Evolutionary conservation across 2,888 invertebrate species (phyloP).

Genomic region (Thymelicus lineola): DNA sequence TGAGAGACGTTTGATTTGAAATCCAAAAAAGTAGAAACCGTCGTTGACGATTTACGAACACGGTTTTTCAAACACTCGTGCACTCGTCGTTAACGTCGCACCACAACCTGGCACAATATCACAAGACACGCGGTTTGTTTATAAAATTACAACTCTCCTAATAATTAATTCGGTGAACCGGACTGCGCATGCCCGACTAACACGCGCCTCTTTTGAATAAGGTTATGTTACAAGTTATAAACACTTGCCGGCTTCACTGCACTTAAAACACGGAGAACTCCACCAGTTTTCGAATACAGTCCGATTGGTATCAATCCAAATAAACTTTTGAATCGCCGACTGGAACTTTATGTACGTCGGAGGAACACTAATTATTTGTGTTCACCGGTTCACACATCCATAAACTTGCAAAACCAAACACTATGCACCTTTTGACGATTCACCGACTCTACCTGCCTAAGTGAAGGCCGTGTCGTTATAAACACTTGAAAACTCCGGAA

Average conservation of each 20-base stretch:
- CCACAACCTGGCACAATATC: conserved; percentile 60
- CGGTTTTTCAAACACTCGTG: conserved; percentile 57
- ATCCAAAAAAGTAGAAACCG: conserved; percentile 56
- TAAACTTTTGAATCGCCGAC: conserved; percentile 53
- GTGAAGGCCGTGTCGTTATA: conserved; percentile 79
- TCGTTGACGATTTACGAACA: conserved; percentile 49
- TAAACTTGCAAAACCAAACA: conserved; percentile 51
- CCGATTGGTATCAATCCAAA: conserved; percentile 64
- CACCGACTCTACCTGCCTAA: conserved; percentile 76
- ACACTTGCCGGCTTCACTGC: conserved; percentile 65
- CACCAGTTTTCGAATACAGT: conserved; percentile 67
- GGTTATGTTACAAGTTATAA: conserved; percentile 78
- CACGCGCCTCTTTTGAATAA: conserved; percentile 79
- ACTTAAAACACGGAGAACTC: conserved; percentile 56
- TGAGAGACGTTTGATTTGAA: conserved; percentile 69
- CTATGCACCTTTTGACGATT: conserved; percentile 60
- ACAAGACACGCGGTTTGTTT: conserved; percentile 76
- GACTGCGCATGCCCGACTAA: conserved; percentile 80
- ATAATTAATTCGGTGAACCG: conserved; percentile 72
- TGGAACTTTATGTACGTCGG: conserved; percentile 49
- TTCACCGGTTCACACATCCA: conserved; percentile 63
- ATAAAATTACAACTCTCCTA: conserved; percentile 77
- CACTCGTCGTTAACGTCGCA: conserved; percentile 64
- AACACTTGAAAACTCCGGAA: conserved; percentile 82
- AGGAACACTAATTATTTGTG: conserved; percentile 54